Base-by-base conservation (phyloP, 2,113 vertebrate genomes). In the Chinchilla lanigera region DNA sequence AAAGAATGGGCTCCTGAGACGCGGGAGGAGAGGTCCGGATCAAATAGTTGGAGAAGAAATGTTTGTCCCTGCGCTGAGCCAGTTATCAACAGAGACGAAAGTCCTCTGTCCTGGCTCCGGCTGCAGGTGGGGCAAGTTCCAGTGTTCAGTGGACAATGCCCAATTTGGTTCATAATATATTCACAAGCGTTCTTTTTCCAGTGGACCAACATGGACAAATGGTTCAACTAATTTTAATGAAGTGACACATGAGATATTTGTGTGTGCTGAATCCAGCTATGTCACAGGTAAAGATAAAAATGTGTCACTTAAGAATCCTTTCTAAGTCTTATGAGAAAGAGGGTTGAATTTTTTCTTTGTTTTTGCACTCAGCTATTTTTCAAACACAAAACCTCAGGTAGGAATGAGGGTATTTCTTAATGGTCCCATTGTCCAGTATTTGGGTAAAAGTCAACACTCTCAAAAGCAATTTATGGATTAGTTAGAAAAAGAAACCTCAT, bases 381-480 rank as follows among this genome's bases (percentile, higher is more conserved):
- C 50, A 13, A 85, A 67, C 22, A 71, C 20, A 93, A 69, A 54
- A 38, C 13, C 60, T 67, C 60, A 3, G 7, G 14, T 67, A 3
- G 7, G 14, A 20, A 6, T 28, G 7, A 2, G 8, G 5, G 7
- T 30, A 11, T 26, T 91, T 78, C 6, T 93, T 89, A 86, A 60
- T 81, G 35, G 67, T 2, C 0, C 22, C 65, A 1, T 33, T 88
- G 81, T 77, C 7, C 6, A 91, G 61, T 0, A 22, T 77, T 94
- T 7, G 13, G 33, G 26, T 20, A 96, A 11, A 87, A 41, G 13
- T 47, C 60, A 86, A 0, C 6, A 35, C 0, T 28, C 73, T 52
- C 93, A 71, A 92, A 84, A 95, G 80, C 92, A 94, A 63, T 19
- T 89, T 84, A 69, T 50, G 61, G 38, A 67, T 75, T 67, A 83